A percentile compares a stretch with the other conserved stretches of the same genome.
Evolutionary conservation across 2,888 invertebrate species (phyloP).

Genomic region (Dinocampus coccinellae): DNA sequence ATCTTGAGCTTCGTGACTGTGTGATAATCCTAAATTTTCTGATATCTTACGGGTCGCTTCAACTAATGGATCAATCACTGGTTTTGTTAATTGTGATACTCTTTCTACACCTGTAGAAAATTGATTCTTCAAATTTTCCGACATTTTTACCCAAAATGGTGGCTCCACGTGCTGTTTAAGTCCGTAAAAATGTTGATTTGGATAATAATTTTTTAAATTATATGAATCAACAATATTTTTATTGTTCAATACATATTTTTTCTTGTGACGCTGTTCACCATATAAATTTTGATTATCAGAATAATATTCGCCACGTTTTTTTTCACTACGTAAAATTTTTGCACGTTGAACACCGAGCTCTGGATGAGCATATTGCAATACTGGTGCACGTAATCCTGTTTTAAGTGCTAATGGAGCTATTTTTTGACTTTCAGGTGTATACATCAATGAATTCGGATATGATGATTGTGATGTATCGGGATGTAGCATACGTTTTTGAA

Average conservation of each 20-base stretch:
- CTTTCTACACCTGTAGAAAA: constrained; percentile 79
- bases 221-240: constrained; percentile 62
- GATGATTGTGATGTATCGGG: constrained; percentile 72
- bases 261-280: constrained; percentile 63
- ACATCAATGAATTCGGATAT: constrained; percentile 78
- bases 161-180: constrained; percentile 74
- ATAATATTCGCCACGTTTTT: constrained; percentile 56
- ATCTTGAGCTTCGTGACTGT: constrained; percentile 72
- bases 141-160: constrained; percentile 81
- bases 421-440: constrained; percentile 75
- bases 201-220: constrained; percentile 62
- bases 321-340: constrained; percentile 68
- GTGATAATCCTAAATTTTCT: constrained; percentile 79
- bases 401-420: constrained; percentile 75
- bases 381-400: constrained; percentile 80
- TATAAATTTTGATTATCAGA: constrained; percentile 55
- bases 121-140: constrained; percentile 80
- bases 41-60: constrained; percentile 86
- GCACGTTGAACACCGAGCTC: constrained; percentile 84
- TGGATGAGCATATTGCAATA: constrained; percentile 84
- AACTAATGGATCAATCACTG: constrained; percentile 79
- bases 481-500: constrained; percentile 81
- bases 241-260: constrained; percentile 64
- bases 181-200: constrained; percentile 71
- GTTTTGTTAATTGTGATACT: constrained; percentile 77